A percentile compares a stretch with the other conserved stretches of the same genome.
phyloP scores from a whole-genome alignment of 2,113 vertebrate species.

The Osmerus eperlanus region DNA sequence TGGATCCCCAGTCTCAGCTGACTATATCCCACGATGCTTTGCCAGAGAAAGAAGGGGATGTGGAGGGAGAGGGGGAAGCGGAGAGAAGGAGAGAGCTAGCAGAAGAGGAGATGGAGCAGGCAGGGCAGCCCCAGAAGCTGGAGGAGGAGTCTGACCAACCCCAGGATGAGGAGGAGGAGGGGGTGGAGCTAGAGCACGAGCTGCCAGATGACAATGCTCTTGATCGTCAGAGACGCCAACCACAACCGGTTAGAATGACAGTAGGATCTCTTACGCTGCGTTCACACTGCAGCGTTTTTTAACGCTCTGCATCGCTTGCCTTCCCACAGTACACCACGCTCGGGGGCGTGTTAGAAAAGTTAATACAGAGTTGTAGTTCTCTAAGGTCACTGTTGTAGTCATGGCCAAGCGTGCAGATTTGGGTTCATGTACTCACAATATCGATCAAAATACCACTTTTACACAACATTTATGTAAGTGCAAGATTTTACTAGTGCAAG shows the following conservation, averaged over 20 bases:
- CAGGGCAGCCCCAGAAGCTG: slow-evolving; percentile 79
- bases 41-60: slow-evolving; percentile 68
- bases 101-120: slow-evolving; percentile 83
- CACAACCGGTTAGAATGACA: slow-evolving; percentile 46
- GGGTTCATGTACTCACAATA: too few relatives aligned
- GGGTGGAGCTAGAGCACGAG: slow-evolving; percentile 50
- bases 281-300: too few relatives aligned
- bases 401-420: too few relatives aligned
- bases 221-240: slow-evolving; percentile 56
- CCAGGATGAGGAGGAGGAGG: slow-evolving; percentile 64
- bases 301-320: too few relatives aligned
- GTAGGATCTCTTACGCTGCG: too few relatives aligned
- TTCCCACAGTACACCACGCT: too few relatives aligned
- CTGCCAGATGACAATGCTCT: slow-evolving; percentile 66
- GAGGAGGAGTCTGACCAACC: slow-evolving; percentile 71
- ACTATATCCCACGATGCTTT: slow-evolving; percentile 11
- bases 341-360: too few relatives aligned
- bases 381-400: too few relatives aligned
- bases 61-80: slow-evolving; percentile 77
- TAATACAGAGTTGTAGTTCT: too few relatives aligned
- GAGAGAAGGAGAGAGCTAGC: slow-evolving; percentile 88
- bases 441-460: too few relatives aligned
- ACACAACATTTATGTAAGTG: too few relatives aligned
- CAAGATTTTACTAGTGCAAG: too few relatives aligned
- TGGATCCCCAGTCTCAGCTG: slow-evolving; percentile 70